Conservation (phyloP, 2,113 vertebrate species). For the Chiloscyllium plagiosum region DNA sequence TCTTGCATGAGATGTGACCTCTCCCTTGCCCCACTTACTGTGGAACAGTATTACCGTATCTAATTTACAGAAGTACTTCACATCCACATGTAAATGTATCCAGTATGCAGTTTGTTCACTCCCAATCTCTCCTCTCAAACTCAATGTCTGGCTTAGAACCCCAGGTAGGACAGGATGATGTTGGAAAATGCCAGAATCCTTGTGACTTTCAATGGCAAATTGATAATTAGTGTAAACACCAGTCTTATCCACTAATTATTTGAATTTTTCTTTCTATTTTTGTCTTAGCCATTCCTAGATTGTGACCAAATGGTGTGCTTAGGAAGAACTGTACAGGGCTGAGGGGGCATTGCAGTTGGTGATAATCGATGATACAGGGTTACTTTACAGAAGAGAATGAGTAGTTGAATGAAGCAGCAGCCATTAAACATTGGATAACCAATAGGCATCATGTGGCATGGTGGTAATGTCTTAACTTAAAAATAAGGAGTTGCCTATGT, state of each 20-base stretch:
- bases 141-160: not conserved
- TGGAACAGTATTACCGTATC: not conserved
- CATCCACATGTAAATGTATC: not conserved
- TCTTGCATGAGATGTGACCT: not conserved
- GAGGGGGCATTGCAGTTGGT: not conserved
- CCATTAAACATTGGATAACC: not conserved
- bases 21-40: not conserved
- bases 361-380: not conserved
- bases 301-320: not conserved
- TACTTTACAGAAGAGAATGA: not conserved
- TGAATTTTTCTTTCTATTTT: not conserved
- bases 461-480: no score
- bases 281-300: not conserved
- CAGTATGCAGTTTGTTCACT: not conserved
- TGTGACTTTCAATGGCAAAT: not conserved
- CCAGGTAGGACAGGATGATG: not conserved
- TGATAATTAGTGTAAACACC: not conserved
- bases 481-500: no score
- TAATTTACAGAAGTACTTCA: slow-evolving; percentile 3
- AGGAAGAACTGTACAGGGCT: not conserved
- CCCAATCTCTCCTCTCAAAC: not conserved
- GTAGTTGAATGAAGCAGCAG: not conserved
- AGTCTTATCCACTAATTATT: not conserved
- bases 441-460: not conserved
- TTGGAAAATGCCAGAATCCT: not conserved